phyloP scores from a whole-genome alignment of 2,113 vertebrate genomes.

The Phalacrocorax aristotelis region DNA sequence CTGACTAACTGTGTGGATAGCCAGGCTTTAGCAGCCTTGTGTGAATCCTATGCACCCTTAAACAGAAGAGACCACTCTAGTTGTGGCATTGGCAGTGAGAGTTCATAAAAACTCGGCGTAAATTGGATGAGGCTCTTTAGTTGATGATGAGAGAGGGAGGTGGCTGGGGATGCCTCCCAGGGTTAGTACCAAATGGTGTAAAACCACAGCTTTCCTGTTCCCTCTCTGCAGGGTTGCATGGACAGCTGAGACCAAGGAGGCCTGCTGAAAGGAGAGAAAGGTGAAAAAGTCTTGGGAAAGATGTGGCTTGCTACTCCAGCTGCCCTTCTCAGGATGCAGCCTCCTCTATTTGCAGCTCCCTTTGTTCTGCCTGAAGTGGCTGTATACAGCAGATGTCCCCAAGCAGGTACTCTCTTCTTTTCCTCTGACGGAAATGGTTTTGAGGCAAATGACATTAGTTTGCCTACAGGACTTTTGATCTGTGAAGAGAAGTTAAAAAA shows the following conservation, averaged over 20 bases:
- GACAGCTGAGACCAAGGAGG: neutral
- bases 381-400: neutral
- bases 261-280: neutral
- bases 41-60: neutral
- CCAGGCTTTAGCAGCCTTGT: neutral
- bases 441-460: neutral
- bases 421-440: neutral
- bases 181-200: neutral
- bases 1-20: neutral
- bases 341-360: neutral
- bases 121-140: neutral
- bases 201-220: neutral
- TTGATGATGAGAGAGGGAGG: neutral
- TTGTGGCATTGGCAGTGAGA: neutral
- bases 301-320: neutral
- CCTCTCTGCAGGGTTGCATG: neutral
- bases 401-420: neutral
- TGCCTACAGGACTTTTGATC: neutral
- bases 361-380: neutral
- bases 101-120: rapidly evolving
- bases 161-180: neutral
- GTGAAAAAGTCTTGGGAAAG: neutral
- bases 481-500: neutral
- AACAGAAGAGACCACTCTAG: neutral
- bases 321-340: neutral